Percentiles rank a stretch among this genome's conserved stretches.
Evolutionary conservation across 1,140 invertebrate species (phyloP).

Genomic region (Drosophila gunungcola): DNA sequence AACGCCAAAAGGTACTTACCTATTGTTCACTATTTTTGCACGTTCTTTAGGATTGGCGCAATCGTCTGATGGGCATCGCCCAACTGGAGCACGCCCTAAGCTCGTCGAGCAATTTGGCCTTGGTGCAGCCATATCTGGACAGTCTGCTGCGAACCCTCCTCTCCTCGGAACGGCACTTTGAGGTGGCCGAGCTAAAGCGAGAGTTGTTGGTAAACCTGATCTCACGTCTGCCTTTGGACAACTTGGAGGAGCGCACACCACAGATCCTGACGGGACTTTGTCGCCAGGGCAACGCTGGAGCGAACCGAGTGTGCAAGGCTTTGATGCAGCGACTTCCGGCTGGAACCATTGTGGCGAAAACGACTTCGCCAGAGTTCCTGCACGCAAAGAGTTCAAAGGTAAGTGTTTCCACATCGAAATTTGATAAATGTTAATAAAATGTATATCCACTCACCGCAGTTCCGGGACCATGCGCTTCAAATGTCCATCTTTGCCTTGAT

Average conservation of each 20-base stretch:
- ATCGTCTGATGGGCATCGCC: slow-evolving; percentile 86
- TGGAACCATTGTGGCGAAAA: slow-evolving; percentile 87
- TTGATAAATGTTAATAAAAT: neutral
- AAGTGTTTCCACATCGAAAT: neutral
- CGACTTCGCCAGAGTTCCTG: slow-evolving; percentile 88
- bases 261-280: slow-evolving; percentile 87
- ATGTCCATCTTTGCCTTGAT: slow-evolving; percentile 91
- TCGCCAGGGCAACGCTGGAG: slow-evolving; percentile 87
- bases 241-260: slow-evolving; percentile 84
- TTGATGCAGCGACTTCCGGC: slow-evolving; percentile 89
- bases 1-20: slow-evolving; percentile 28
- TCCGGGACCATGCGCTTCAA: slow-evolving; percentile 91
- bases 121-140: slow-evolving; percentile 87
- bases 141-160: slow-evolving; percentile 87
- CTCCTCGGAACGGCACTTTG: slow-evolving; percentile 79
- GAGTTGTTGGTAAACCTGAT: slow-evolving; percentile 80
- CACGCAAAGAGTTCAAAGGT: slow-evolving; percentile 88
- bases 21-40: neutral
- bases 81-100: slow-evolving; percentile 86
- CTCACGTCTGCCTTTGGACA: slow-evolving; percentile 80
- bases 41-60: slow-evolving; percentile 86
- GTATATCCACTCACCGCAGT: slow-evolving; percentile 75
- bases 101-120: slow-evolving; percentile 85
- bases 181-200: slow-evolving; percentile 79
- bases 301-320: slow-evolving; percentile 87